Conservation (phyloP, 1,140 invertebrate genomes). For the Periplaneta americana region DNA sequence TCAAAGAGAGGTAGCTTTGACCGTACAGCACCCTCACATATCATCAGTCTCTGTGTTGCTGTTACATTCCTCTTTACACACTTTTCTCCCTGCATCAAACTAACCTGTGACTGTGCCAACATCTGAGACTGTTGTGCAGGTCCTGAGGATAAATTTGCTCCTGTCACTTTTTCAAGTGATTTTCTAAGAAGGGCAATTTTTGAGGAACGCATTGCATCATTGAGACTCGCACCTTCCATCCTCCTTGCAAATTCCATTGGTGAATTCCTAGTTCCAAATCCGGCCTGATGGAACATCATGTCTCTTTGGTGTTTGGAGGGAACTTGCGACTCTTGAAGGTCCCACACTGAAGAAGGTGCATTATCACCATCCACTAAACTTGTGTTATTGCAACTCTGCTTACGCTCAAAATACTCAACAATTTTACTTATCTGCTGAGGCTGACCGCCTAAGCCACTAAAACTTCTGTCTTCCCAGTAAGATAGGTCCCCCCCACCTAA, state of each 20-base stretch:
- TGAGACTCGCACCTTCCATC: constrained; percentile 12
- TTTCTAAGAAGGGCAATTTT: constrained; percentile 32
- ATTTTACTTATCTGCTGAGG: constrained; percentile 73
- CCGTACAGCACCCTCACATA: constrained; percentile 76
- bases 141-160: background rate
- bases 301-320: constrained; percentile 8
- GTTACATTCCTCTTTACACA: constrained; percentile 6
- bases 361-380: background rate
- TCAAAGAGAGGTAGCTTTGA: constrained; percentile 83
- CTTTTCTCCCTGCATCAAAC: background rate
- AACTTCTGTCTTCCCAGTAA: constrained; percentile 55
- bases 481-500: constrained; percentile 64
- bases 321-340: background rate
- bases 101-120: background rate
- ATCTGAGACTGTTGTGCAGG: background rate
- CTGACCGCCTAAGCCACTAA: constrained; percentile 23
- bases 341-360: background rate
- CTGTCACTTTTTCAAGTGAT: constrained; percentile 25
- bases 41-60: constrained; percentile 52
- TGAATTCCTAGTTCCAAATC: background rate
- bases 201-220: constrained; percentile 23
- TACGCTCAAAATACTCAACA: constrained; percentile 82
- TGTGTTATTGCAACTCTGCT: constrained; percentile 30
- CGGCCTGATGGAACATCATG: background rate
- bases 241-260: constrained; percentile 16